A percentile compares a stretch with the other conserved stretches of the same genome.
phyloP scores from a whole-genome alignment of 2,888 invertebrate genomes.

The Trachelus iudaicus region DNA sequence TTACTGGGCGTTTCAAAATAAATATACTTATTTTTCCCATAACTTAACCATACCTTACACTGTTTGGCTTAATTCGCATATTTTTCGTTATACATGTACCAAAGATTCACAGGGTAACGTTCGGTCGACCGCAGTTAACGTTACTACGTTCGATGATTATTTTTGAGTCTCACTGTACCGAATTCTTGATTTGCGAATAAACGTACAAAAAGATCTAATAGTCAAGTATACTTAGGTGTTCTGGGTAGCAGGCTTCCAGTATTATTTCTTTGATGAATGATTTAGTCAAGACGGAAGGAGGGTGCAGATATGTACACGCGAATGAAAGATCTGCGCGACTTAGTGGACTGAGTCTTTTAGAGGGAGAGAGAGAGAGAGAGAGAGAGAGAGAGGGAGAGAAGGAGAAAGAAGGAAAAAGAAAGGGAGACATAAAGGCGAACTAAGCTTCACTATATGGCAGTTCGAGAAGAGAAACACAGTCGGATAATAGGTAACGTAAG shows the following conservation, averaged over 20 bases:
- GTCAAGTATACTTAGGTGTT: too few relatives aligned
- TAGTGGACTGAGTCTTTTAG: neutral
- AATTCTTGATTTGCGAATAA: too few relatives aligned
- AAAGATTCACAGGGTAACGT: too few relatives aligned
- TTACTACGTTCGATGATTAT: too few relatives aligned
- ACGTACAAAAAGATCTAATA: too few relatives aligned
- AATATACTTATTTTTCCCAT: too few relatives aligned
- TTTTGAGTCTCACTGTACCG: too few relatives aligned
- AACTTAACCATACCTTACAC: too few relatives aligned
- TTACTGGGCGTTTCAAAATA: neutral
- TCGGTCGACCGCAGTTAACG: too few relatives aligned
- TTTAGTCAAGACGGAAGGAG: constrained; percentile 42
- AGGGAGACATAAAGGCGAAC: neutral
- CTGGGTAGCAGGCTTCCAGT: constrained; percentile 20
- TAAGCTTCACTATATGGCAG: neutral
- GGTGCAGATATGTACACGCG: constrained; percentile 24
- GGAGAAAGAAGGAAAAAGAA: constrained; percentile 16
- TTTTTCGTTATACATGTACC: too few relatives aligned
- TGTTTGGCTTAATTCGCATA: too few relatives aligned
- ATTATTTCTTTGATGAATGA: constrained; percentile 60
- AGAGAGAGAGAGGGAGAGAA: constrained; percentile 19
- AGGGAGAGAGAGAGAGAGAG: constrained; percentile 8
- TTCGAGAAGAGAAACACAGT: constrained; percentile 9
- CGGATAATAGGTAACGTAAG: constrained; percentile 9
- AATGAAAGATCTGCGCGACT: neutral